These are phyloP conservation scores for Perca fluviatilis DNA, from an alignment of 2,113 vertebrate species.

Conservation along the genomic window DNA sequence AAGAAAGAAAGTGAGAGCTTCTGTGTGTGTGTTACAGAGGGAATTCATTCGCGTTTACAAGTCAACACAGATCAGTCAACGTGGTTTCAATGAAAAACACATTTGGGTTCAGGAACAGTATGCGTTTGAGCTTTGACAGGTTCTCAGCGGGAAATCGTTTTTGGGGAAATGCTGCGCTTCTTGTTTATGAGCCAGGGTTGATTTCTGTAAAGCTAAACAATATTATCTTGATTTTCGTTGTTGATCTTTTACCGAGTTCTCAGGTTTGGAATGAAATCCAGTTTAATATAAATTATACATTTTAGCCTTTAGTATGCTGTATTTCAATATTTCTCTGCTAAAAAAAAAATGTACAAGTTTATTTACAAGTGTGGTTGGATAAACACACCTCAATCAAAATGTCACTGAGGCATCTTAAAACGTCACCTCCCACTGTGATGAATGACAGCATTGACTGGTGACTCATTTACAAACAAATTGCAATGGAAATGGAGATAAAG, in stretches of 20 bases:
- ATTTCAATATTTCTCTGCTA: not conserved
- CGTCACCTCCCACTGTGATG: not conserved
- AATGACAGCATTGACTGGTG: not conserved
- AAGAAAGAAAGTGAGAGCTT: not conserved
- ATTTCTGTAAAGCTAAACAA: slow-evolving; percentile 21
- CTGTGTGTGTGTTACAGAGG: not conserved
- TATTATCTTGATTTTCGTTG: slow-evolving; percentile 7
- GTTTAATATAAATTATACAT: not conserved
- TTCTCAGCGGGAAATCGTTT: slow-evolving; percentile 10
- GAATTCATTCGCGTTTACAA: not conserved
- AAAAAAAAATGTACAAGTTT: not conserved
- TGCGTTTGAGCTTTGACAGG: slow-evolving; percentile 24
- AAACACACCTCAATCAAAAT: not conserved
- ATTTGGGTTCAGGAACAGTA: not conserved
- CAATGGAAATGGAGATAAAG: not conserved
- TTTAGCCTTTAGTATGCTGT: not conserved
- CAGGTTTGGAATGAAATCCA: not conserved
- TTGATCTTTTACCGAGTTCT: not conserved
- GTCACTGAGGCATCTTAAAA: not conserved
- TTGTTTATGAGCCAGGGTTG: slow-evolving; percentile 6
- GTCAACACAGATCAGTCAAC: slow-evolving; percentile 18
- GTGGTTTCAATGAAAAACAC: not conserved
- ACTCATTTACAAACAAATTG: not conserved
- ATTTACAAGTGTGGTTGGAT: not conserved
- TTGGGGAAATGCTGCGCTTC: not conserved